Evolutionary conservation across 2,797 vertebrate species (phyloP), one percentile per base, ranked within the genome.

Genomic region (Mycteria americana): DNA sequence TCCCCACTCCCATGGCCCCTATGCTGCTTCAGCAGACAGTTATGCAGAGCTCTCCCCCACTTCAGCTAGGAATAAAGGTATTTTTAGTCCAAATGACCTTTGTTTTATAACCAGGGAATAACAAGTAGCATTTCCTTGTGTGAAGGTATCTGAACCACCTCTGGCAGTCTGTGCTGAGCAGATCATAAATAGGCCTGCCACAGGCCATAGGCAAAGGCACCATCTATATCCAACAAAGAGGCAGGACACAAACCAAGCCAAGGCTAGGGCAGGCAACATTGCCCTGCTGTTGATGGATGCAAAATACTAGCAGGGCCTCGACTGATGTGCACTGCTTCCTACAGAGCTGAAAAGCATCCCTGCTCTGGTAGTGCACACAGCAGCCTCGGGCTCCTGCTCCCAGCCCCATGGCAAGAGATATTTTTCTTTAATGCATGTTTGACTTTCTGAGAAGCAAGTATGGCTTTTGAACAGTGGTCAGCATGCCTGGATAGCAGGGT

Each of bases 111-210:
- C 73, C 83, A 46, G 75, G 25, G 57, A 72, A 69, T 33, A 94
- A 57, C 63, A 94, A 89, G 79, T 69, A 90, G 11, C 11, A 8
- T 89, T 88, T 93, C 50, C 76, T 89, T 70, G 57, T 81, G 87
- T 91, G 87, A 85, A 91, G 73, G 75, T 83, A 75, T 72, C 75
- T 91, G 96, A 96, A 96, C 95, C 8, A 33, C 48, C 81, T 91
- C 87, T 91, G 94, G 94, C 92, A 95, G 90, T 22, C 56, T 59
- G 84, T 81, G 87, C 68, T 67, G 75, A 94, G 74, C 51, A 85
- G 78, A 79, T 92, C 81, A 45, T 89, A 95, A 94, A 91, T 83
- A 94, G 76, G 10, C 53, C 62, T 95, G 68, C 75, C 53, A 70
- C 54, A 87, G 78, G 81, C 93, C 7, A 7, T 50, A 65, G 88